Conservation (phyloP, 2,113 vertebrate species). For the Romanogobio albipinnatus region DNA sequence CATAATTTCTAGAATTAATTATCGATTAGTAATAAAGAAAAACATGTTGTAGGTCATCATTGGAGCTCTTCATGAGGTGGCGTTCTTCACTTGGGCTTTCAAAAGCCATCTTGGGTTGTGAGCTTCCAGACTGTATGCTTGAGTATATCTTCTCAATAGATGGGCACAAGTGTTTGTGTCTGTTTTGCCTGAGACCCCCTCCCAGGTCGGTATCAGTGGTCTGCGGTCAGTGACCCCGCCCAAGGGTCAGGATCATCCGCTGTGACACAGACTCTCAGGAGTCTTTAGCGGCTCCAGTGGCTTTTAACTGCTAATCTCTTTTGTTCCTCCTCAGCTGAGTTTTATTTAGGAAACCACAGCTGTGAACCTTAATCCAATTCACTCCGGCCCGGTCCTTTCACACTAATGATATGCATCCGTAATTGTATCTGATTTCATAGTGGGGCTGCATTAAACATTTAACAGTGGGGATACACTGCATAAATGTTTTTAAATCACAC, state of each 20-base stretch:
- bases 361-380: slow-evolving; percentile 52
- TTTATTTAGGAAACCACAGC: slow-evolving; percentile 51
- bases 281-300: slow-evolving; percentile 49
- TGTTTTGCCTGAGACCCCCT: not conserved
- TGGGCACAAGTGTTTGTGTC: slow-evolving; percentile 21
- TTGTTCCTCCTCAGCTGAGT: slow-evolving; percentile 46
- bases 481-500: slow-evolving; percentile 29
- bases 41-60: not conserved
- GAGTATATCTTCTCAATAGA: slow-evolving; percentile 17
- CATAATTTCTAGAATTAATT: not conserved
- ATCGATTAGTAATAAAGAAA: not conserved
- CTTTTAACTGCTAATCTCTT: slow-evolving; percentile 54
- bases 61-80: not conserved
- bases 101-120: not conserved
- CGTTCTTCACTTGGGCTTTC: not conserved
- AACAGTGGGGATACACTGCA: not conserved
- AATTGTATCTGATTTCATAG: slow-evolving; percentile 16
- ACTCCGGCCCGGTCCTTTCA: slow-evolving; percentile 19
- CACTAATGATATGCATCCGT: slow-evolving; percentile 28
- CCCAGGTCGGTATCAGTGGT: slow-evolving; percentile 19
- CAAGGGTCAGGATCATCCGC: slow-evolving; percentile 44
- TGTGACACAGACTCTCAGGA: slow-evolving; percentile 33
- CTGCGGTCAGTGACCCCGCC: slow-evolving; percentile 43
- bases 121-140: slow-evolving; percentile 16
- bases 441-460: slow-evolving; percentile 41